Conservation (phyloP, 2,797 vertebrate genomes). For the Lepidocolaptes lacrymiger region DNA sequence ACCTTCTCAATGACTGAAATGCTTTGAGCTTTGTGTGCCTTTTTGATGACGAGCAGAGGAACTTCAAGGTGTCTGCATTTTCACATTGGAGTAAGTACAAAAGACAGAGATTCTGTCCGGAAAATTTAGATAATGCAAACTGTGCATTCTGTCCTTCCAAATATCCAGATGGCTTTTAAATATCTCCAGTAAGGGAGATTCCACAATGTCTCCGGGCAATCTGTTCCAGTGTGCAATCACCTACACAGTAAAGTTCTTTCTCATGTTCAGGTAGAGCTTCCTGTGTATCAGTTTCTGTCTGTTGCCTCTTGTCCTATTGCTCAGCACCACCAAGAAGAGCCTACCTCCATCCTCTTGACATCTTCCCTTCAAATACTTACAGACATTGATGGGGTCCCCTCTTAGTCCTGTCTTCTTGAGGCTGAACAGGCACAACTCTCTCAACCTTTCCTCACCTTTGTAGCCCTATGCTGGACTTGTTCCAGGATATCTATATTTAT, state of each 20-base stretch:
- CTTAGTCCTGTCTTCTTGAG: neutral
- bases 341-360: neutral
- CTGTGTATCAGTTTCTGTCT: neutral
- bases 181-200: neutral
- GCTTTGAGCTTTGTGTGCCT: neutral
- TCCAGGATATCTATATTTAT: neutral
- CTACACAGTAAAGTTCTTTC: neutral
- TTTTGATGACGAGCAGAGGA: neutral
- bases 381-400: neutral
- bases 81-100: neutral
- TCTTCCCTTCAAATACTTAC: neutral
- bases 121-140: neutral
- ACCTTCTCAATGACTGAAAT: neutral
- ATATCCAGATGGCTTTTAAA: neutral
- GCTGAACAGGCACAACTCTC: neutral
- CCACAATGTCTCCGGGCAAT: neutral
- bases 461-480: neutral
- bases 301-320: neutral
- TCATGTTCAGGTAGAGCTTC: neutral
- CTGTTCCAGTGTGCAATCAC: neutral
- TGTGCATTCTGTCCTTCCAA: neutral
- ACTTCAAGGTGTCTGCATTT: neutral
- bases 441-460: neutral
- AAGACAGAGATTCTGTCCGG: neutral
- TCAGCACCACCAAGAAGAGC: fast-evolving